Evolutionary conservation across 2,797 vertebrate species (phyloP), one percentile per base, ranked within the genome.

Genomic region (Ispidina lecontei): DNA sequence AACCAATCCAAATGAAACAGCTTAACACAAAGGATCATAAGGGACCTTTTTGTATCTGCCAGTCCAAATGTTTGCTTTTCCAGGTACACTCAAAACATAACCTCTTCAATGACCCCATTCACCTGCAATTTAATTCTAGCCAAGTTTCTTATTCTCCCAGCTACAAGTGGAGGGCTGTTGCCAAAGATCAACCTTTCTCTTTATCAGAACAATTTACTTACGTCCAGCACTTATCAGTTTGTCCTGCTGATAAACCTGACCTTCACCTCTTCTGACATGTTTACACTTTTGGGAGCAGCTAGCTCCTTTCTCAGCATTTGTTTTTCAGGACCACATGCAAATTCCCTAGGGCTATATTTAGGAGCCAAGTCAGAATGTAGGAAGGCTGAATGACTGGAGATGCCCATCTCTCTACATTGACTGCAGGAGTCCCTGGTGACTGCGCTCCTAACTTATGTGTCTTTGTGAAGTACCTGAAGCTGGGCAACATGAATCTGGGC

Each of bases 221-320:
- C 89, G 25, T 46, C 26, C 77, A 65, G 9, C 7, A 5, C 23
- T 49, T 78, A 52, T 75, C 62, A 46, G 59, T 80, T 87, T 91
- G 62, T 83, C 63, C 71, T 89, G 23, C 41, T 2, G 9, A 62
- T 82, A 79, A 94, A 68, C 33, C 54, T 87, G 84, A 69, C 92
- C 92, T 91, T 95, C 59, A 78, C 58, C 72, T 87, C 39, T 80
- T 75, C 87, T 63, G 26, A 72, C 43, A 29, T 83, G 41, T 94
- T 87, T 89, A 69, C 25, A 7, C 31, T 95, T 80, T 54, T 72
- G n/a, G 56, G 25, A 93, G 63, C 87, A 94, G 72, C 72, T 84
- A 29, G 4, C 71, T 89, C 78, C 59, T 83, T 91, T 85, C 89
- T 74, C 20, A 51, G 33, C 31, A 14, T 80, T 70, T 91, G 81